Conservation (phyloP, 1,140 invertebrate genomes). For the Caenorhabditis tropicalis region DNA sequence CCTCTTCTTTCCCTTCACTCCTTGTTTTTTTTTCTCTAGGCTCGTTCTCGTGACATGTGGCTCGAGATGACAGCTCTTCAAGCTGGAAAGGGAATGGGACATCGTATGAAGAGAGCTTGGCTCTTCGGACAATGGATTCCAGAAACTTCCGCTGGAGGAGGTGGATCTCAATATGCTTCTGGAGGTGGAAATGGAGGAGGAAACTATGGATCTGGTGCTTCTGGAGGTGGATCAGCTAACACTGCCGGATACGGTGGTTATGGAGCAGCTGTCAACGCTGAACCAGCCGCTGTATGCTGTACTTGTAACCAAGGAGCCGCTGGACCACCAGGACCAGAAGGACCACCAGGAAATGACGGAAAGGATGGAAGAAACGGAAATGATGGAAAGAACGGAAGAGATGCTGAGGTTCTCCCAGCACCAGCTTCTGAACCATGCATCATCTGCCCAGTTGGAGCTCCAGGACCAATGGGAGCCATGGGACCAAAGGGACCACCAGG, state of each 20-base stretch:
- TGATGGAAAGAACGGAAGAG: constrained; percentile 67
- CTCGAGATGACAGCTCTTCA: constrained; percentile 72
- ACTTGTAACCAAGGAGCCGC: constrained; percentile 68
- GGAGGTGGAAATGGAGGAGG: constrained; percentile 47
- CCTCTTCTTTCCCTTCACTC: background rate
- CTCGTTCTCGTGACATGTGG: constrained; percentile 71
- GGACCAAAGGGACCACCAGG: constrained; percentile 61
- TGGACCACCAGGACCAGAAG: constrained; percentile 66
- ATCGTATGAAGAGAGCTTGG: constrained; percentile 71
- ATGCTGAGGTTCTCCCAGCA: constrained; percentile 63
- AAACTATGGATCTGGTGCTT: background rate
- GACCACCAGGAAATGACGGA: constrained; percentile 69
- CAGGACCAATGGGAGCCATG: constrained; percentile 65
- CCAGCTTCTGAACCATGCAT: constrained; percentile 66
- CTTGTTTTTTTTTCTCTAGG: constrained; percentile 41
- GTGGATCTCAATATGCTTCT: constrained; percentile 54
- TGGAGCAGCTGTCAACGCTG: constrained; percentile 64
- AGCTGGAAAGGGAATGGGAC: constrained; percentile 70
- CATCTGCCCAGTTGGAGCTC: constrained; percentile 69
- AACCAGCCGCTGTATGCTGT: constrained; percentile 71
- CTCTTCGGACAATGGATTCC: constrained; percentile 72
- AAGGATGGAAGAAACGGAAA: constrained; percentile 64
- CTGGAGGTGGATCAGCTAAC: constrained; percentile 8
- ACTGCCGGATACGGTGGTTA: constrained; percentile 57
- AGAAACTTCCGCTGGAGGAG: constrained; percentile 63